Percentiles rank a stretch among this genome's conserved stretches.
These are phyloP conservation scores for Sympetrum striolatum DNA, from an alignment of 2,888 invertebrate species.

Conservation along the genomic window DNA sequence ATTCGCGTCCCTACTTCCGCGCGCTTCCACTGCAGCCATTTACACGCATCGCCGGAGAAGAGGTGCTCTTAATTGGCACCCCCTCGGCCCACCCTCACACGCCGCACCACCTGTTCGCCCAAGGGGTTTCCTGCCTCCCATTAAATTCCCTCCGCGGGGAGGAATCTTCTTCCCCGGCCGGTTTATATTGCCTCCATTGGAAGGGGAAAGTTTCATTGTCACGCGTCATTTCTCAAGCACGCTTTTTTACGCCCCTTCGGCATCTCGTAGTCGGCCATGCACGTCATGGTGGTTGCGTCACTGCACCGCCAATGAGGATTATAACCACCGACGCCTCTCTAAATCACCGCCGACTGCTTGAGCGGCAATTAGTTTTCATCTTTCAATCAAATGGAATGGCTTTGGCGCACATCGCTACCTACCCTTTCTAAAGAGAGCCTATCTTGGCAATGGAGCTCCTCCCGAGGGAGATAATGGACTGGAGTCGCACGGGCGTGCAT, in stretches of 20 bases:
- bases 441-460: not conserved
- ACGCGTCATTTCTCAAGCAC: not conserved
- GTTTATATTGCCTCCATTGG: not conserved
- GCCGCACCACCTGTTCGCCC: slow-evolving; percentile 13
- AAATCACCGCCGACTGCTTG: not conserved
- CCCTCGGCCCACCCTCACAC: not conserved
- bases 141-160: not conserved
- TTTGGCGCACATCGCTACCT: not conserved
- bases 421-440: not conserved
- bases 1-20: slow-evolving; percentile 5
- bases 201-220: not conserved
- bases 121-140: slow-evolving; percentile 21
- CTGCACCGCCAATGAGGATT: not conserved
- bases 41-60: slow-evolving; percentile 30
- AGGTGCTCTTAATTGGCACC: slow-evolving; percentile 38
- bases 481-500: too few species aligned
- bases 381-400: not conserved
- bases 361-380: not conserved
- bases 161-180: not conserved
- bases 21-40: slow-evolving; percentile 1
- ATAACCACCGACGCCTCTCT: not conserved
- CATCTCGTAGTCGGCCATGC: not conserved
- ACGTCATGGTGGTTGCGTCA: not conserved
- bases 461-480: too few species aligned
- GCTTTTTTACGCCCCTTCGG: not conserved